Base-by-base conservation (phyloP, 2,113 vertebrate species). In the Aptenodytes patagonicus region DNA sequence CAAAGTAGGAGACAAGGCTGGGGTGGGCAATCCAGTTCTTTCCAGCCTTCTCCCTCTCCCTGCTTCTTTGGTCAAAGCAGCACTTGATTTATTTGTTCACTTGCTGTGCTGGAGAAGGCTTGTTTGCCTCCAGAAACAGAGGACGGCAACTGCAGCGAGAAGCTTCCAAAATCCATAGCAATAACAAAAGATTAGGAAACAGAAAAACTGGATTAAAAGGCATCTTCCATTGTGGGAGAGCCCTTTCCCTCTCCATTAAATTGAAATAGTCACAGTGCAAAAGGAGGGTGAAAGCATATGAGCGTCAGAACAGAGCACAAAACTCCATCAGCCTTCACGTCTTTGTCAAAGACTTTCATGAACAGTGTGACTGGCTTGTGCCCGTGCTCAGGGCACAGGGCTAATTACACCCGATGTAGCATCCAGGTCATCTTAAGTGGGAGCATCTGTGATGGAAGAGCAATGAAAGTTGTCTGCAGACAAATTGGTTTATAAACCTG, bases 121-220 rank as follows among this genome's bases (percentile, higher is more conserved):
- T 64, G 3, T 60, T 89, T 94, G 47, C 44, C 28, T 88, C 12
- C 40, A 83, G 87, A 95, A 96, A 89, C 58, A 68, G 81, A 94
- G 77, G 68, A n/a, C 76, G 85, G 69, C 90, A 93, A 94, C 47
- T 10, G 17, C 66, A 70, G 52, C 26, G 83, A 84, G 86, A 93
- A 81, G 44, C 85, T 87, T 88, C 80, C 83, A 80, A 91, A 95
- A 80, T 90, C 70, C 55, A 49, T 75, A 91, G 76, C 69, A 91
- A 8, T 77, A 96, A 70, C 10, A 20, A 71, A 68, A 92, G 64
- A 90, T 85, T 3, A 46, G 44, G 66, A 72, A 89, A 76, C 25
- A 25, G 29, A 87, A 93, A 87, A 89, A 72, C 7, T 66, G 19
- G 28, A 83, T 88, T 86, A 87, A 93, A 93, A 95, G 52, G 11